Evolutionary conservation across 2,888 invertebrate genomes (phyloP), one percentile per base, ranked within the genome.

Genomic region (Agelastica alni): DNA sequence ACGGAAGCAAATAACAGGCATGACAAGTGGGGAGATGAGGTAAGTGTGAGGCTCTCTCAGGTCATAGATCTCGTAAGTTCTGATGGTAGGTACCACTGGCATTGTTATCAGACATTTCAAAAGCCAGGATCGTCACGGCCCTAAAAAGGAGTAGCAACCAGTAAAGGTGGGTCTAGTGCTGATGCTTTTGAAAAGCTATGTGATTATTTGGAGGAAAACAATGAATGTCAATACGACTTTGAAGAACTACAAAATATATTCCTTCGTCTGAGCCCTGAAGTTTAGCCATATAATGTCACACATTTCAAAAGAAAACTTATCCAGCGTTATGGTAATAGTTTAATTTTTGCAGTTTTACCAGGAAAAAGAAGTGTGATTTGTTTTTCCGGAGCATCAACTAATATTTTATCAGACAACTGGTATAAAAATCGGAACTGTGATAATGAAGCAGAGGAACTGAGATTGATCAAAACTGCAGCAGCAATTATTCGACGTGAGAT

Each of bases 401-500:
- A n/a, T n/a, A n/a, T 43, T 43, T 43, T 43, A 43, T 43, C 43
- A 43, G 43, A 43, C 12, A 43, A 43, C 43, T 43, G 43, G 14
- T 26, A 43, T 43, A 48, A 47, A 42, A n/a, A n/a, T n/a, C n/a
- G n/a, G n/a, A n/a, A n/a, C n/a, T n/a, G n/a, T n/a, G n/a, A n/a
- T n/a, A n/a, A n/a, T n/a, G n/a, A n/a, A n/a, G n/a, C n/a, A n/a
- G n/a, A n/a, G n/a, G n/a, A n/a, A n/a, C n/a, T n/a, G n/a, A n/a
- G n/a, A n/a, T n/a, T n/a, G 36, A 31, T 22, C 36, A 42, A 53
- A 37, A 43, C 48, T 48, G 48, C 48, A 48, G 37, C 48, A 48
- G 48, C 48, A 17, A 48, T 48, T 48, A 39, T 48, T 39, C 48
- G 37, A 48, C 48, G 48, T 48, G 48, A 48, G 39, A 48, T 48